A percentile compares a stretch with the other conserved stretches of the same genome.
phyloP scores from a whole-genome alignment of 2,888 invertebrate species.

The Merodon equestris region DNA sequence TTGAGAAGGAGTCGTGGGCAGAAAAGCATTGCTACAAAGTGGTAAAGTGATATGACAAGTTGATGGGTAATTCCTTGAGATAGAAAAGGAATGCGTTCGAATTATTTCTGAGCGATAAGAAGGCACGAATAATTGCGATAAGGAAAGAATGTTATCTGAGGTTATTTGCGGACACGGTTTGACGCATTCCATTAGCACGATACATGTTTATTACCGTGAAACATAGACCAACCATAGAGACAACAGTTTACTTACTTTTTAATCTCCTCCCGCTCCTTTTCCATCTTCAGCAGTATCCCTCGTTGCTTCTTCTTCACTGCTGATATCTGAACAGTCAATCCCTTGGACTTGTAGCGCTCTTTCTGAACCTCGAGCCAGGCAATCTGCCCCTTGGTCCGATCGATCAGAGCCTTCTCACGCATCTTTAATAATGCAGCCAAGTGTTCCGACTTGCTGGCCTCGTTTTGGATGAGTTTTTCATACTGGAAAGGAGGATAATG shows the following conservation, averaged over 20 bases:
- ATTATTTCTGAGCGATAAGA: conserved; percentile 10
- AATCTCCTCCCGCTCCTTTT: conserved; percentile 85
- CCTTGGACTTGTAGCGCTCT: conserved; percentile 81
- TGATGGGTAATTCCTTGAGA: too few species aligned
- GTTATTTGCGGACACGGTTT: too few species aligned
- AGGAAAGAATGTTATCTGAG: background rate
- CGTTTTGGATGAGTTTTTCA: conserved; percentile 84
- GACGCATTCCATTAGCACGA: too few species aligned
- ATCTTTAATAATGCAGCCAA: conserved; percentile 83
- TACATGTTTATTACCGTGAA: too few species aligned
- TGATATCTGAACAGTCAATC: conserved; percentile 81
- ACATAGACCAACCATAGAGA: too few species aligned
- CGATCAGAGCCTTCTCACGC: conserved; percentile 83
- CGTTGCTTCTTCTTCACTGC: conserved; percentile 85
- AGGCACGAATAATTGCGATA: background rate
- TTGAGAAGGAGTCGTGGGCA: too few species aligned
- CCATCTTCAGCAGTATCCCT: conserved; percentile 83
- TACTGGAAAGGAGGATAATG: conserved; percentile 75
- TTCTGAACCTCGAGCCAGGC: conserved; percentile 85
- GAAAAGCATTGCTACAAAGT: too few species aligned
- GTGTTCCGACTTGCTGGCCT: conserved; percentile 84
- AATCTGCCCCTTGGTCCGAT: conserved; percentile 84
- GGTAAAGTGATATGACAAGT: too few species aligned
- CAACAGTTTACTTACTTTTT: conserved; percentile 79
- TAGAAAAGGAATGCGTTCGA: too few species aligned